These are phyloP conservation scores for Scleropages formosus DNA, from an alignment of 2,797 vertebrate genomes.

Conservation along the genomic window DNA sequence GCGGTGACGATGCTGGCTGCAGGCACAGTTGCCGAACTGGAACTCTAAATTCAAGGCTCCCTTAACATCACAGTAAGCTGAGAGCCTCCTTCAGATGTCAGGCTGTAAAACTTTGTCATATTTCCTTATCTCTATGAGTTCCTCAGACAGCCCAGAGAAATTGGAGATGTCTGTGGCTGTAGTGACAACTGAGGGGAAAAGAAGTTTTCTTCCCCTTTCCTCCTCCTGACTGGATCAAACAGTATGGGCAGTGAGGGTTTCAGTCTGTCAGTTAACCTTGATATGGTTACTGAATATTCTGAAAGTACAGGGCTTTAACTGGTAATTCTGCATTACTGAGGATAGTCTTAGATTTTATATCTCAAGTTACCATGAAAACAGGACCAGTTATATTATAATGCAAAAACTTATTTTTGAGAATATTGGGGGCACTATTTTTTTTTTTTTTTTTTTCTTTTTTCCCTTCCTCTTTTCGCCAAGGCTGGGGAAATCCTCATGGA, in stretches of 20 bases:
- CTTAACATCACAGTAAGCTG: slow-evolving; percentile 56
- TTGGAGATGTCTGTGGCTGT: slow-evolving; percentile 60
- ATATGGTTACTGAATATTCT: neutral
- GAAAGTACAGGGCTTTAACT: slow-evolving; percentile 1
- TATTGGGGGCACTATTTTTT: too few species aligned
- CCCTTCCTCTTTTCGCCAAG: too few species aligned
- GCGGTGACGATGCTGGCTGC: slow-evolving; percentile 60
- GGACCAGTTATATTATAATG: too few species aligned
- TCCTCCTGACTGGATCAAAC: neutral
- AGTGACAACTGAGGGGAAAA: slow-evolving; percentile 57
- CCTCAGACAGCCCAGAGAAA: slow-evolving; percentile 69
- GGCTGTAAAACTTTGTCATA: slow-evolving; percentile 63
- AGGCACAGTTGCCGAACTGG: slow-evolving; percentile 51
- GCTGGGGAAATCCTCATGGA: too few species aligned
- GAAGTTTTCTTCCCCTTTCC: slow-evolving; percentile 7
- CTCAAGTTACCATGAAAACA: too few species aligned
- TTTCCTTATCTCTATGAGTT: slow-evolving; percentile 72
- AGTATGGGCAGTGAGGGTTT: neutral
- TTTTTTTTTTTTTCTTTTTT: too few species aligned
- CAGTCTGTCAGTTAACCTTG: neutral
- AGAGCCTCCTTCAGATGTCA: slow-evolving; percentile 54
- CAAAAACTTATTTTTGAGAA: too few species aligned
- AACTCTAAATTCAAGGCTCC: slow-evolving; percentile 46
- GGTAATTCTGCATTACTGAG: neutral
- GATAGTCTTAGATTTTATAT: too few species aligned